Evolutionary conservation across 2,797 vertebrate genomes (phyloP).

Genomic region (Adelosebastes latens): DNA sequence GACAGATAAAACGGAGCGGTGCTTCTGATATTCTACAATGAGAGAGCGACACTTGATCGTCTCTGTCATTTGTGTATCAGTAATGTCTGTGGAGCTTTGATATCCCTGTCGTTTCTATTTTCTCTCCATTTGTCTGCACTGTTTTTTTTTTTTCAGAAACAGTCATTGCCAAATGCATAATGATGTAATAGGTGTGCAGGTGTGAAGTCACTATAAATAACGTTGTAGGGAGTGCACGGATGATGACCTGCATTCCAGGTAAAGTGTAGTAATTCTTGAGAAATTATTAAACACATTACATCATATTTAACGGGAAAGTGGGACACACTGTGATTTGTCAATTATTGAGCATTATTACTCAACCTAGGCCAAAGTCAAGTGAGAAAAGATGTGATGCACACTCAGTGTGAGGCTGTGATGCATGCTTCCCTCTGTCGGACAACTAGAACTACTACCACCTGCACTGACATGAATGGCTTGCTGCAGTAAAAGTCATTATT

Average conservation of each 20-base stretch:
- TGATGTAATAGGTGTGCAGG: not conserved
- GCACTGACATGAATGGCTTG: not conserved
- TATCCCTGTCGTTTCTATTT: slow-evolving; percentile 1
- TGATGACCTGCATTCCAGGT: not conserved
- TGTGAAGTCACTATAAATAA: not conserved
- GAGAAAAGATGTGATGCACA: not conserved
- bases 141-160: not conserved
- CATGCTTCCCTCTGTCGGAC: slow-evolving; percentile 70
- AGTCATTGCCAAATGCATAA: not conserved
- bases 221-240: not conserved
- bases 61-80: slow-evolving; percentile 35
- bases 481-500: not conserved
- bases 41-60: slow-evolving; percentile 36
- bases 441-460: slow-evolving; percentile 15
- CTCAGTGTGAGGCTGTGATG: not conserved
- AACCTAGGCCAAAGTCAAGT: slow-evolving; percentile 7
- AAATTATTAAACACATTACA: not conserved
- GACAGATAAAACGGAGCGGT: slow-evolving; percentile 37
- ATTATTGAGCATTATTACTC: not conserved
- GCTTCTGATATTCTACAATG: slow-evolving; percentile 35
- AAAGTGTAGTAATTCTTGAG: not conserved
- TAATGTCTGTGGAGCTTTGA: not conserved
- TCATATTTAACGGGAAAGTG: not conserved
- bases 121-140: not conserved
- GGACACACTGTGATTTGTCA: not conserved